A percentile compares a stretch with the other conserved stretches of the same genome.
These are phyloP conservation scores for Mallotus villosus DNA, from an alignment of 2,797 vertebrate genomes.

Conservation along the genomic window DNA sequence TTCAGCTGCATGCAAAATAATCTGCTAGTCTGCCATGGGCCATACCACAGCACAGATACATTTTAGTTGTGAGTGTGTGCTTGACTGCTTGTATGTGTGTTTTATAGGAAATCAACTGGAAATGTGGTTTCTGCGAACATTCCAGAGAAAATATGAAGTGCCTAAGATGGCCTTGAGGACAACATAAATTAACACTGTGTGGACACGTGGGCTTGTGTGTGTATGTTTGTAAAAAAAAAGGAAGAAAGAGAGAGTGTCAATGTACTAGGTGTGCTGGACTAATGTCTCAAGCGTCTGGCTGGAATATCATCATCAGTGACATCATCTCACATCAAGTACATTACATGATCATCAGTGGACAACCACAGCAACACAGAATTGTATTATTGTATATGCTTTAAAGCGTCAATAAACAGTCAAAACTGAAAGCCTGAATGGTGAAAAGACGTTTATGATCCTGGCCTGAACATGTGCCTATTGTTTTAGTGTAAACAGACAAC, in stretches of 20 bases:
- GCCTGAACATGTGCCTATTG: neutral
- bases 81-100: constrained; percentile 14
- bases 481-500: neutral
- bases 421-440: neutral
- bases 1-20: too few relatives aligned
- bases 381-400: neutral
- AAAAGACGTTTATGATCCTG: neutral
- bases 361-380: neutral
- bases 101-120: constrained; percentile 6
- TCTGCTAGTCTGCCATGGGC: too few relatives aligned
- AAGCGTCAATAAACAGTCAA: neutral
- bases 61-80: constrained; percentile 29
- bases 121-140: constrained; percentile 34
- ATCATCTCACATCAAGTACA: too few relatives aligned
- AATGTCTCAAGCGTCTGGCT: constrained; percentile 15
- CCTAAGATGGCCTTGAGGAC: constrained; percentile 32
- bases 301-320: constrained; percentile 12
- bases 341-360: too few relatives aligned
- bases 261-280: neutral
- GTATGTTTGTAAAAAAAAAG: neutral
- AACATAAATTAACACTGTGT: constrained; percentile 8
- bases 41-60: neutral
- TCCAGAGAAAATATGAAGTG: constrained; percentile 32
- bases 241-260: neutral
- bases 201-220: neutral